Evolutionary conservation across 2,113 vertebrate genomes (phyloP).

Genomic region (Grammomys surdaster): DNA sequence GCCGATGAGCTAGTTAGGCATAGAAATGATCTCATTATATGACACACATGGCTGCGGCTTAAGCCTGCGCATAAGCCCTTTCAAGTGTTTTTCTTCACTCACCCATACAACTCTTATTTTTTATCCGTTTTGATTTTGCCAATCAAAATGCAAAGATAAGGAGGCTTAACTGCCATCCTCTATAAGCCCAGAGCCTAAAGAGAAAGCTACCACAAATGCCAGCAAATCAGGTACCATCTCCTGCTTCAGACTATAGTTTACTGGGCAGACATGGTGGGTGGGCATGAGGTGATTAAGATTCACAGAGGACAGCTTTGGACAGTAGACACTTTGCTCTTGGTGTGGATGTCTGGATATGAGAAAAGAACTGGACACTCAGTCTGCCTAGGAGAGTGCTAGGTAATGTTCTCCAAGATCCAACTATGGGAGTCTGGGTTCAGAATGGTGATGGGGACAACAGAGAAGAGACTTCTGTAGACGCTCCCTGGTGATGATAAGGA

Average conservation of each 20-base stretch:
- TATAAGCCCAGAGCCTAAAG: not conserved
- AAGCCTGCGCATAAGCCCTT: not conserved
- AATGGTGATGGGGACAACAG: not conserved
- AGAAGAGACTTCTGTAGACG: not conserved
- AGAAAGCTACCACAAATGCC: not conserved
- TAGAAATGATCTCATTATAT: conserved; percentile 67
- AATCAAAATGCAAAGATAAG: not conserved
- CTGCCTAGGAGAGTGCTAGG: not conserved
- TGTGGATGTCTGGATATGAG: not conserved
- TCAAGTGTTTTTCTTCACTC: not conserved
- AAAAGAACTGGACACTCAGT: not conserved
- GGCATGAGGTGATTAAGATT: not conserved
- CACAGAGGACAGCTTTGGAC: not conserved
- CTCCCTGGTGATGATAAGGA: not conserved
- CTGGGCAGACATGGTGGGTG: not conserved
- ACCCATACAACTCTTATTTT: no score
- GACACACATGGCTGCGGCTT: not conserved
- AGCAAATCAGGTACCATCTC: not conserved
- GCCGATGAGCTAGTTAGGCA: conserved; percentile 39
- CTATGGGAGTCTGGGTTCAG: not conserved
- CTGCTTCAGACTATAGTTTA: not conserved
- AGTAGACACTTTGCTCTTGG: not conserved
- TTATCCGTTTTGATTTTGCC: conserved; percentile 8
- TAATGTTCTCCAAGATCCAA: not conserved
- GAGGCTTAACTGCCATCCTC: not conserved